Evolutionary conservation across 2,888 invertebrate genomes (phyloP).

Genomic region (Caenorhabditis sp.): DNA sequence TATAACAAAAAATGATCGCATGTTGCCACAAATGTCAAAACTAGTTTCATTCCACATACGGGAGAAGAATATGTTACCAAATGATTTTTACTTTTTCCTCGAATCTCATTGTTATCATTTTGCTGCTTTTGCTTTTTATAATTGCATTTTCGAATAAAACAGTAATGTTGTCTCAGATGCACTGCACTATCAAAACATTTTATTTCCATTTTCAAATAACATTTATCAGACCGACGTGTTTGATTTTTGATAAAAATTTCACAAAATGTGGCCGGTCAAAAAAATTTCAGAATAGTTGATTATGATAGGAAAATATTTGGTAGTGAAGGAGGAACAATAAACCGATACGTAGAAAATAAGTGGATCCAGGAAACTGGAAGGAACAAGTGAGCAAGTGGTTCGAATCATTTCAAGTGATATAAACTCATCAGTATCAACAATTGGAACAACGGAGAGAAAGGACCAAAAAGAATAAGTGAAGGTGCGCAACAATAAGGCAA

Average conservation of each 20-base stretch:
- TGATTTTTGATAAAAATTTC: background rate
- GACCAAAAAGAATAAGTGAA: background rate
- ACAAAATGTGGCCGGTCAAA: background rate
- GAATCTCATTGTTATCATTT: conserved; percentile 36
- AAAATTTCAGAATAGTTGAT: background rate
- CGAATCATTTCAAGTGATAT: conserved; percentile 33
- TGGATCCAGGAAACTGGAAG: background rate
- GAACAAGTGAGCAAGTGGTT: background rate
- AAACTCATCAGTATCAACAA: conserved; percentile 37
- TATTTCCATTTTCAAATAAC: too few species aligned
- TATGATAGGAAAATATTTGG: conserved; percentile 1
- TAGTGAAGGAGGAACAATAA: background rate
- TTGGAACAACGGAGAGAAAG: conserved; percentile 19
- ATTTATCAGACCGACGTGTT: background rate
- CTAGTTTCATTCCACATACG: conserved; percentile 35
- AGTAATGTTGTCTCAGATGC: too few species aligned
- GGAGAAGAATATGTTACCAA: conserved; percentile 20
- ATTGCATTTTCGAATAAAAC: conserved; percentile 3
- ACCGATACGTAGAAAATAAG: conserved; percentile 21
- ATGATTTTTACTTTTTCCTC: conserved; percentile 9
- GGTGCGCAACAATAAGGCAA: conserved; percentile 19
- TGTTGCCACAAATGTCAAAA: conserved; percentile 20
- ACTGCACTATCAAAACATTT: too few species aligned
- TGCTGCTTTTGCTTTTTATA: conserved; percentile 24
- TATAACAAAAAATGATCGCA: conserved; percentile 26